Conservation (phyloP, 2,113 vertebrate genomes). For the Jacana jacana region DNA sequence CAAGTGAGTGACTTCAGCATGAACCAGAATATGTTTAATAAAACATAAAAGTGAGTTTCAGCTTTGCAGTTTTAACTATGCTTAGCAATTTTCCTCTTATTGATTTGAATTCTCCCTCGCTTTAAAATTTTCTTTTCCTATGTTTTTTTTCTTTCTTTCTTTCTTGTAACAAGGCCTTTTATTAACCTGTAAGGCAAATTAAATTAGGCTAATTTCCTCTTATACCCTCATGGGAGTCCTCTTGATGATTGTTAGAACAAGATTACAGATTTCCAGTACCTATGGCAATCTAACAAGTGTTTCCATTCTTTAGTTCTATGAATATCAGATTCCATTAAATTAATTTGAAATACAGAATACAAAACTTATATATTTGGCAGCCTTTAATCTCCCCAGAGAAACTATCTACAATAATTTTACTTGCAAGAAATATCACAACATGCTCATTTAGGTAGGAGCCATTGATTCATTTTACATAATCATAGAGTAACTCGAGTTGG, state of each 20-base stretch:
- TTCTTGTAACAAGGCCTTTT: background rate
- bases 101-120: background rate
- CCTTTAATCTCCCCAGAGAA: background rate
- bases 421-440: background rate
- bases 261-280: background rate
- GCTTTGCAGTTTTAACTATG: background rate
- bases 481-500: background rate
- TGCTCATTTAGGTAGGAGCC: background rate
- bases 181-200: background rate
- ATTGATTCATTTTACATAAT: background rate
- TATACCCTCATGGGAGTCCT: background rate
- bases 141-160: background rate
- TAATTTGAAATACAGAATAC: background rate
- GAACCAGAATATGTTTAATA: background rate
- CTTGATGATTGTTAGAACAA: background rate
- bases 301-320: background rate
- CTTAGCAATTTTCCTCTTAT: background rate
- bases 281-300: background rate
- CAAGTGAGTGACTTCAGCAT: background rate
- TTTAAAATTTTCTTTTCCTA: background rate
- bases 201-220: constrained; percentile 10
- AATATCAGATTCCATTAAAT: background rate
- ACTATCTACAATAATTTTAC: background rate
- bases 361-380: background rate
- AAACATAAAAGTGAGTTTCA: constrained; percentile 4